Evolutionary conservation across 2,797 vertebrate genomes (phyloP).

Genomic region (Halcyon leucocephala): DNA sequence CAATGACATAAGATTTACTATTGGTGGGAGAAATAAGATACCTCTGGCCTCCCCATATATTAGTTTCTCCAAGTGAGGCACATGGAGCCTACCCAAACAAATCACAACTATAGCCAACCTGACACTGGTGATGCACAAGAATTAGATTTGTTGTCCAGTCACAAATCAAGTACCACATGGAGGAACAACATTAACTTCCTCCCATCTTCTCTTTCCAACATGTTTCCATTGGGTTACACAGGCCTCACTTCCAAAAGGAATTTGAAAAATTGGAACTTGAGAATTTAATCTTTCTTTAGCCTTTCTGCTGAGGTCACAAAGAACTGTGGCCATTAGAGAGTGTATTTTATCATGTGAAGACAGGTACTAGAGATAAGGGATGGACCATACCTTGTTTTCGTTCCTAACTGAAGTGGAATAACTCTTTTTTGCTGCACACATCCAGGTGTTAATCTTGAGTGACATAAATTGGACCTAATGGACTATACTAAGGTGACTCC

Average conservation of each 20-base stretch:
- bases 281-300: background rate
- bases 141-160: background rate
- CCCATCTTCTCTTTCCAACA: background rate
- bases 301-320: background rate
- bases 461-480: background rate
- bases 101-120: background rate
- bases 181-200: background rate
- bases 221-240: background rate
- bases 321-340: background rate
- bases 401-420: background rate
- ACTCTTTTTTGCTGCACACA: background rate
- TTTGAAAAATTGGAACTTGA: background rate
- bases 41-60: background rate
- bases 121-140: background rate
- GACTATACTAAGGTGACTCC: background rate
- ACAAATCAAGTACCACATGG: background rate
- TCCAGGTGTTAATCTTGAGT: background rate
- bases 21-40: background rate
- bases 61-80: background rate
- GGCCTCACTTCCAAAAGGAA: background rate
- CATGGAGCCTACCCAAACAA: background rate
- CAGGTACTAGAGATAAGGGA: background rate
- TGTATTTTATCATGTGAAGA: background rate
- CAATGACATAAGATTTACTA: background rate
- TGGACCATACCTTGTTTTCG: background rate